Evolutionary conservation across 2,797 vertebrate species (phyloP), one percentile per base, ranked within the genome.

Genomic region (Enteromius unitaeniatus): DNA sequence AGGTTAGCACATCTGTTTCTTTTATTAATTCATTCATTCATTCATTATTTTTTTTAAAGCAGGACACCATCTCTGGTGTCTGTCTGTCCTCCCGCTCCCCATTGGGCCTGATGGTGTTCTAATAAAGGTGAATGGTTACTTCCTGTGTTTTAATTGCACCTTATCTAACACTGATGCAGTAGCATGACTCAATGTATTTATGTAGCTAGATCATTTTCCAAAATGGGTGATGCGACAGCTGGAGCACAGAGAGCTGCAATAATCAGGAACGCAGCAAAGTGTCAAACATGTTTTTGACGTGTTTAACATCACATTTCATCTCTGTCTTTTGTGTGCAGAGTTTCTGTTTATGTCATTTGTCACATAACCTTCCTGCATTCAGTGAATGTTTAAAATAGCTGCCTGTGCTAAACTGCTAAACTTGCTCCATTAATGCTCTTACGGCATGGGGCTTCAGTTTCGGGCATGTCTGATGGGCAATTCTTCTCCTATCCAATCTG

Each of bases 1-100:
- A 84, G 85, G 88, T 78, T 86, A 85, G 84, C 85, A 72, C 86
- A 90, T 88, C 88, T 91, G 90, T 90, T 90, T 26, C 49, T 88
- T 88, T 88, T 74, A 84, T 40, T 19, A 79, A 72, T 26, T 6
- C 0, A 34, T 31, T 31, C 31, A 31, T 31, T 31, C 28, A 31
- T 31, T 31, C 28, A 31, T 31, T 3, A 2, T 4, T 60, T 37
- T 77, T 60, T 76, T 82, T 84, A 82, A 75, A 83, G 76, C 83
- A 80, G 45, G 14, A 74, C 60, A 26, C 73, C 15, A 2, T 55
- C 62, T 67, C 49, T 17, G 65, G 11, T 55, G 28, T 67, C 28
- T 14, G 60, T 31, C 51, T 40, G 62, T 64, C 62, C 26, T 64
- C 14, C 31, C 14, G 5, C 11, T 78, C 40, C 3, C 8, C n/a